Evolutionary conservation across 2,888 invertebrate genomes (phyloP).

Genomic region (Pinctada fucata): DNA sequence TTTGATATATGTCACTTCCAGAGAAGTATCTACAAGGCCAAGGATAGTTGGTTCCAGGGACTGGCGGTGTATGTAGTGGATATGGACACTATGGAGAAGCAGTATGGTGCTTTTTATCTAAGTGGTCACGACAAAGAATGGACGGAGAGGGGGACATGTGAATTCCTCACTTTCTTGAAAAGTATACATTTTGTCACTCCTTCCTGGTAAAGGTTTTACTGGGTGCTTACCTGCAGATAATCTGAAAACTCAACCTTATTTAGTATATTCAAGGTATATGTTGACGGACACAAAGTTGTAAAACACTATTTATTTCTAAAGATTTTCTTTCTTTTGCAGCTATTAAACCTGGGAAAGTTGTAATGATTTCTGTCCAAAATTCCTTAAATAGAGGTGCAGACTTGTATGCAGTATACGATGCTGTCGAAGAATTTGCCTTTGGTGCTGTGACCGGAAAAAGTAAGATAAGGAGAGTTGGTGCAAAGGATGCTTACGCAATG

Average conservation of each 20-base stretch:
- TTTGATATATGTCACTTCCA: neutral
- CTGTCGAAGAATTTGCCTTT: constrained; percentile 36
- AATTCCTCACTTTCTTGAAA: constrained; percentile 12
- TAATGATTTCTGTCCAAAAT: constrained; percentile 1
- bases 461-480: constrained; percentile 35
- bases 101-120: constrained; percentile 12
- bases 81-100: constrained; percentile 3
- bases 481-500: constrained; percentile 43
- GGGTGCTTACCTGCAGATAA: too few relatives aligned
- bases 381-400: constrained; percentile 1
- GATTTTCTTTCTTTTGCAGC: too few relatives aligned
- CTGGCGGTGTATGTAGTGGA: constrained; percentile 23
- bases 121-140: constrained; percentile 13
- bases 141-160: neutral
- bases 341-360: neutral
- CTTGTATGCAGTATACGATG: constrained; percentile 9
- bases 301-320: too few relatives aligned
- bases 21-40: constrained; percentile 11
- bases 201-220: neutral
- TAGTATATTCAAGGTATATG: too few relatives aligned
- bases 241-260: too few relatives aligned
- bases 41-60: constrained; percentile 22
- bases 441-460: constrained; percentile 43
- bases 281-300: too few relatives aligned
- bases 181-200: neutral